Base-by-base conservation (phyloP, 37 sponge, comb jelly and placozoan genomes). In the Dysidea cf. avara region DNA sequence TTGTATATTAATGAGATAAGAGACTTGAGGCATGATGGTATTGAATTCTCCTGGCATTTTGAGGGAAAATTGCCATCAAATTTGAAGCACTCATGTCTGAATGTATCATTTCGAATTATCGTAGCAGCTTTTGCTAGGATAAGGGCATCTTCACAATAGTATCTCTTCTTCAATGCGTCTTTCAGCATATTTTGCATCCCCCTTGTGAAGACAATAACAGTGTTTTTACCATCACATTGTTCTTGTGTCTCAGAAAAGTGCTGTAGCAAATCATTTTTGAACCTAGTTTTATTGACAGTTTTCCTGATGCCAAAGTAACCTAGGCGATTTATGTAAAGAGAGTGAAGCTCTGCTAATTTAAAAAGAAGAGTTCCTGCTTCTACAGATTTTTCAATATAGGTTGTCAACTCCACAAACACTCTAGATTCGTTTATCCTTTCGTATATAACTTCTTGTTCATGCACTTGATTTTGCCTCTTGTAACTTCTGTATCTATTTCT, bases 81-180 rank as follows among this genome's bases (percentile, higher is more conserved):
- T 62, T 30, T 62, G 35, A 46, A 69, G 21, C 53, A 31, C 25
- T 69, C 50, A 69, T 69, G 69, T 28, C 26, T 25, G 50, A 69
- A 69, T 31, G 51, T 69, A 31, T 69, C 50, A n/a, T n/a, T n/a
- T 51, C 53, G 53, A 70, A 51, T 52, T 26, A 51, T 70, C 22
- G 36, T 33, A 30, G 71, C 71, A 31, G 71, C 71, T 34, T 70
- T 70, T 28, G 71, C 71, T 16, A 70, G 53, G 14, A 70, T 70
- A 53, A 18, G n/a, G 53, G 55, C 71, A 31, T 70, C 71, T 54
- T 70, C 71, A 26, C 12, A 32, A 51, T 54, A 26, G 33, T 25
- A 16, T 28, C 56, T 14, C 53, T 70, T 51, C 29, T 69, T 69
- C 39, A 64, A 39, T 20, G 66, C 66, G 29, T 64, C 39, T 20